phyloP scores from a whole-genome alignment of 2,888 invertebrate species.

The Polyommatus iphigenia region DNA sequence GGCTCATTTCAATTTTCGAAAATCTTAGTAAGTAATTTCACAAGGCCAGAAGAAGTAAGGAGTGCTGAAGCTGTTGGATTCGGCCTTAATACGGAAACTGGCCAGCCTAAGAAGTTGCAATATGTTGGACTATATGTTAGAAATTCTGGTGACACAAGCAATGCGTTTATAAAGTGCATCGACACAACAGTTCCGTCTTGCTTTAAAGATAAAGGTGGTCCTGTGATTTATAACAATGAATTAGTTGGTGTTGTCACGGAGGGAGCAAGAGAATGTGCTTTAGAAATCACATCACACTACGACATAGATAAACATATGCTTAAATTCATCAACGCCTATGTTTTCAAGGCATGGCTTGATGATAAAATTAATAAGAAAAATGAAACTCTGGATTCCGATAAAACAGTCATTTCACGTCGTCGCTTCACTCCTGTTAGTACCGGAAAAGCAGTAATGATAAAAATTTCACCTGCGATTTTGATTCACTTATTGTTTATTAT shows the following conservation, averaged over 20 bases:
- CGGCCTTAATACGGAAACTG: constrained; percentile 64
- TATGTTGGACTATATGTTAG: constrained; percentile 60
- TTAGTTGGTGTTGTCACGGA: constrained; percentile 60
- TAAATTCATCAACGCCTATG: constrained; percentile 59
- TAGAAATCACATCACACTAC: constrained; percentile 60
- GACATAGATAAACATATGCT: constrained; percentile 61
- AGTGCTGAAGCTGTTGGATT: constrained; percentile 65
- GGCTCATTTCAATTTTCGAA: constrained; percentile 54
- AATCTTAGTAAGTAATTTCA: constrained; percentile 60
- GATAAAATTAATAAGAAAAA: constrained; percentile 63
- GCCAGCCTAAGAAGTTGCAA: constrained; percentile 57
- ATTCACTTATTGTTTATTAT: constrained; percentile 4
- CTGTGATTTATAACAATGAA: constrained; percentile 60
- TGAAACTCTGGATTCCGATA: constrained; percentile 39
- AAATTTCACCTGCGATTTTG: not conserved
- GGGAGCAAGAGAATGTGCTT: constrained; percentile 61
- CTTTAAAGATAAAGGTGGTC: constrained; percentile 68
- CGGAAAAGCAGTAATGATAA: not conserved
- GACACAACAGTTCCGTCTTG: constrained; percentile 67
- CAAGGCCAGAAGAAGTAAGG: constrained; percentile 48
- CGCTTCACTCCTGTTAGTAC: not conserved
- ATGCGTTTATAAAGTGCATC: constrained; percentile 64
- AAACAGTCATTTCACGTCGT: not conserved
- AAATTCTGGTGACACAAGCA: constrained; percentile 42
- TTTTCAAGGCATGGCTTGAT: constrained; percentile 66